Percentiles rank a stretch among this genome's conserved stretches.
Evolutionary conservation across 2,888 invertebrate genomes (phyloP).

Genomic region (Formica aserva): DNA sequence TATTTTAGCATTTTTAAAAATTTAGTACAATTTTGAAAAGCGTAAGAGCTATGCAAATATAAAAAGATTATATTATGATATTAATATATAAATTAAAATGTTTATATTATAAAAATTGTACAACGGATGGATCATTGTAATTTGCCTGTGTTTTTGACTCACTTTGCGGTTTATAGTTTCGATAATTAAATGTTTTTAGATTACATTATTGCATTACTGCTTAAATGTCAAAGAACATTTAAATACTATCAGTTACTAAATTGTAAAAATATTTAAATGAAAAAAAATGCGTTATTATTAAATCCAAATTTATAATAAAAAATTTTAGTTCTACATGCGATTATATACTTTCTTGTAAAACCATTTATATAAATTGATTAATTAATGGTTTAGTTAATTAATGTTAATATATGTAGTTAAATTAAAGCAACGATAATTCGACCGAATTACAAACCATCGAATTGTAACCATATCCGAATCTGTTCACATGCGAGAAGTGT

Average conservation of each 20-base stretch:
- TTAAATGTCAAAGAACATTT: not conserved
- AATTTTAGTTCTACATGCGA: not conserved
- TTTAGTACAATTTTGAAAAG: not conserved
- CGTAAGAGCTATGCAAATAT: not conserved
- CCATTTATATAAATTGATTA: not conserved
- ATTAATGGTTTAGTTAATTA: not conserved
- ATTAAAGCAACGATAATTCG: not conserved
- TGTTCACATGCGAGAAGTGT: not conserved
- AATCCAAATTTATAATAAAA: not conserved
- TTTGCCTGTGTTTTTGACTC: not conserved
- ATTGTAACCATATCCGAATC: not conserved
- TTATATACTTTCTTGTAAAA: not conserved
- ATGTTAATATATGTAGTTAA: constrained; percentile 5
- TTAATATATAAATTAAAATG: not conserved
- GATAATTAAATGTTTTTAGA: not conserved
- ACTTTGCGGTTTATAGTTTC: not conserved
- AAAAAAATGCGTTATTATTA: not conserved
- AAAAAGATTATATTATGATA: not conserved
- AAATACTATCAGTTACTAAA: not conserved
- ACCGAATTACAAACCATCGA: not conserved
- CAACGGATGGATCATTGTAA: not conserved
- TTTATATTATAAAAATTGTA: not conserved
- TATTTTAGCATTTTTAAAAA: not conserved
- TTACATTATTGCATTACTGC: not conserved
- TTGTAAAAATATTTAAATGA: not conserved